These are phyloP conservation scores for Lagopus leucura DNA, from an alignment of 2,113 vertebrate genomes.

Conservation along the genomic window DNA sequence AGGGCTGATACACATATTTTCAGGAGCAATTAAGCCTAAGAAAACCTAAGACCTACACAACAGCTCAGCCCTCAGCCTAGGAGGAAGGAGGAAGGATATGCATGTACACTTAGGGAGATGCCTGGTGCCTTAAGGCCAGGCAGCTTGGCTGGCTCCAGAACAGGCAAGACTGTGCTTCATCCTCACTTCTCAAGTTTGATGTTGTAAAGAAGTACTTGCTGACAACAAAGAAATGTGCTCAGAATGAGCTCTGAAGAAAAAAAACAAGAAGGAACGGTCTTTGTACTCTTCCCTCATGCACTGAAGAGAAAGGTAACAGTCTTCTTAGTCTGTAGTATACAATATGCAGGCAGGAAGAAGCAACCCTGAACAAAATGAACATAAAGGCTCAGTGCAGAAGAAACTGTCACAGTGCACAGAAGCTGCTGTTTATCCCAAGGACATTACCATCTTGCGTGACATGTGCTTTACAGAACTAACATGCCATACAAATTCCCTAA, in stretches of 20 bases:
- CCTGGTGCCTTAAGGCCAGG: background rate
- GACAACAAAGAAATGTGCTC: background rate
- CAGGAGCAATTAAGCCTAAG: background rate
- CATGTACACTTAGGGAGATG: background rate
- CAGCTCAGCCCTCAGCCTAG: background rate
- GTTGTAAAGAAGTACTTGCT: background rate
- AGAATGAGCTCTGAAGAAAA: background rate
- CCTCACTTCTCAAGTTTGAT: background rate
- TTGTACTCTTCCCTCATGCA: background rate
- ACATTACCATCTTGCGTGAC: background rate
- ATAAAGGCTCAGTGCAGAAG: background rate
- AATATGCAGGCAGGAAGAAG: background rate
- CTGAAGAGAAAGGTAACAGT: background rate
- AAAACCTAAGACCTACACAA: background rate
- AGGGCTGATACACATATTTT: background rate
- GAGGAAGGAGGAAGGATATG: background rate
- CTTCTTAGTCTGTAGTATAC: background rate
- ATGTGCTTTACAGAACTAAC: background rate
- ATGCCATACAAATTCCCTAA: slow-evolving; percentile 17
- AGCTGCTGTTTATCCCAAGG: background rate
- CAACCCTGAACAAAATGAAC: background rate
- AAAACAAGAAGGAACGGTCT: background rate
- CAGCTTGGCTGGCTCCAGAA: background rate
- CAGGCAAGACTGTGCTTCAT: background rate
- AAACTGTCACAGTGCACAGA: background rate